Percentiles rank a stretch among this genome's conserved stretches.
phyloP scores from a whole-genome alignment of 2,797 vertebrate species.

The Tragopan temminckii region DNA sequence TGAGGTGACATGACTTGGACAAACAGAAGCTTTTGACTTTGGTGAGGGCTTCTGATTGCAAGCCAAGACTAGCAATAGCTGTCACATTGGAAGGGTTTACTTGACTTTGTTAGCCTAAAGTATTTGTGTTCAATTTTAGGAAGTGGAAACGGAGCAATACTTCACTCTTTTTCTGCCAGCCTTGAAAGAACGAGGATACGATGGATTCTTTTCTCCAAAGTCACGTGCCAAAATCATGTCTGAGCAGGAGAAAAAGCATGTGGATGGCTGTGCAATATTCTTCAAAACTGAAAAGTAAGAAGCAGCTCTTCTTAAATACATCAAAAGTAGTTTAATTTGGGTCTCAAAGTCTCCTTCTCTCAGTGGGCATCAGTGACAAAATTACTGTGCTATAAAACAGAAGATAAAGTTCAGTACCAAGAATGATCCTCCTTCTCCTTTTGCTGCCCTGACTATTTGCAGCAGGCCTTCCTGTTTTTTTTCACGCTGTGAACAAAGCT shows the following conservation, averaged over 20 bases:
- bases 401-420: not conserved
- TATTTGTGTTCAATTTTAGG: conserved; percentile 82
- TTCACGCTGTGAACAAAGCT: not conserved
- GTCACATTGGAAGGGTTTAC: not conserved
- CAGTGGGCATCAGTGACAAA: not conserved
- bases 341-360: not conserved
- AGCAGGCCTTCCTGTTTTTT: not conserved
- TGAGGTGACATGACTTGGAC: not conserved
- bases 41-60: not conserved
- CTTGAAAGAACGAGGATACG: conserved; percentile 95
- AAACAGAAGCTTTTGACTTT: not conserved
- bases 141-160: conserved; percentile 99
- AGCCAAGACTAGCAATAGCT: not conserved
- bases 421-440: not conserved
- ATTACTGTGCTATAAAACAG: not conserved
- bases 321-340: not conserved
- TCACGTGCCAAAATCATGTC: conserved; percentile 99
- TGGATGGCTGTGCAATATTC: conserved; percentile 98
- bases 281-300: conserved; percentile 96
- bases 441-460: not conserved
- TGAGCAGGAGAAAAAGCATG: conserved; percentile 96
- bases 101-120: not conserved
- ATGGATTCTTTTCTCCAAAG: conserved; percentile 98
- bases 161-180: conserved; percentile 95
- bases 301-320: not conserved